Percentiles rank a stretch among this genome's conserved stretches.
phyloP scores from a whole-genome alignment of 2,888 invertebrate species.

The Sabatieria punctata region DNA sequence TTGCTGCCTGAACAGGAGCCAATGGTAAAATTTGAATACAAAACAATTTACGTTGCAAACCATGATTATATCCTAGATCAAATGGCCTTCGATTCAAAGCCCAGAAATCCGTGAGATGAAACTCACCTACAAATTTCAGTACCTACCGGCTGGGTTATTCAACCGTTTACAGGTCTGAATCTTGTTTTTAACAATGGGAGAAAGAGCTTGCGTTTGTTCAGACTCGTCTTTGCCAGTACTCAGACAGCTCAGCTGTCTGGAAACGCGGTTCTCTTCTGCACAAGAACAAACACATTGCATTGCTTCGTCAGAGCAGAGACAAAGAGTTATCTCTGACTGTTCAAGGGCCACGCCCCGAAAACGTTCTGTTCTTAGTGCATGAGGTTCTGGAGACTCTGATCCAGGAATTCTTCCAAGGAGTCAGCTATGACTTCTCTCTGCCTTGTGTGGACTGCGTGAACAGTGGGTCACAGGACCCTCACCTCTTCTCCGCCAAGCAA shows the following conservation, averaged over 20 bases:
- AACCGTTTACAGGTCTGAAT: slow-evolving; percentile 33
- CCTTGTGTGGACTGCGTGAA: slow-evolving; percentile 31
- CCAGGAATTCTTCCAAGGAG: slow-evolving; percentile 30
- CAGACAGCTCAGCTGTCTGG: slow-evolving; percentile 33
- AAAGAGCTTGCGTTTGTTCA: neutral
- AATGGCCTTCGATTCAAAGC: too few relatives aligned
- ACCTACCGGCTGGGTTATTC: slow-evolving; percentile 34
- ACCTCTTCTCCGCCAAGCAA: slow-evolving; percentile 29
- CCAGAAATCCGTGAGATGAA: slow-evolving; percentile 20
- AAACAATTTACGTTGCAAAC: too few relatives aligned
- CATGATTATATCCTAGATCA: too few relatives aligned
- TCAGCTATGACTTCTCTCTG: slow-evolving; percentile 30
- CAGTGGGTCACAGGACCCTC: slow-evolving; percentile 18
- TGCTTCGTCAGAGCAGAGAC: slow-evolving; percentile 28
- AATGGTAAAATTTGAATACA: slow-evolving; percentile 21
- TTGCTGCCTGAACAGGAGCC: slow-evolving; percentile 30
- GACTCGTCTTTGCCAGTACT: slow-evolving; percentile 9
- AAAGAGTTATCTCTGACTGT: slow-evolving; percentile 25
- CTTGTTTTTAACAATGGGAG: neutral
- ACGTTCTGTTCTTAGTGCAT: slow-evolving; percentile 32
- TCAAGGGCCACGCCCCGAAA: slow-evolving; percentile 30
- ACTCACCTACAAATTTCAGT: slow-evolving; percentile 31
- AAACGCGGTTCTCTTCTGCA: slow-evolving; percentile 32
- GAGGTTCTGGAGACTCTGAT: slow-evolving; percentile 31
- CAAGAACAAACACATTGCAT: slow-evolving; percentile 31